Percentiles rank a stretch among this genome's conserved stretches.
phyloP scores from a whole-genome alignment of 2,888 invertebrate genomes.

The Bimastos eiseni region DNA sequence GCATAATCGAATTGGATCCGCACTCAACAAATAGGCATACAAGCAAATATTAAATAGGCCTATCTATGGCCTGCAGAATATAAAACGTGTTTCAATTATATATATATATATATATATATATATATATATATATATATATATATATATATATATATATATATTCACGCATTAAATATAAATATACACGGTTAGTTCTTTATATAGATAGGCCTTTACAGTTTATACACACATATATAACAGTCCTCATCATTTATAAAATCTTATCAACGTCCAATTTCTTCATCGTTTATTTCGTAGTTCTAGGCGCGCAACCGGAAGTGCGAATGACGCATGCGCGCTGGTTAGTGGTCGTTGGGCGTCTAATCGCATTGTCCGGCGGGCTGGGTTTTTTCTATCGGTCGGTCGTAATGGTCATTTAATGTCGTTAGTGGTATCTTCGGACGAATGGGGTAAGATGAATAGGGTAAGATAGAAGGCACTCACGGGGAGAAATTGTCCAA shows the following conservation, averaged over 20 bases:
- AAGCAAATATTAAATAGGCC: background rate
- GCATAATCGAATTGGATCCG: background rate
- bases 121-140: too few species aligned
- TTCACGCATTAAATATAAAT: too few species aligned
- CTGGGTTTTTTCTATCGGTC: constrained; percentile 13
- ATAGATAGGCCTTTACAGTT: too few species aligned
- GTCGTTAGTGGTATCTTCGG: background rate
- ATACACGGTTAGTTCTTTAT: too few species aligned
- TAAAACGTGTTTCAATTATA: too few species aligned
- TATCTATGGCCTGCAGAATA: too few species aligned
- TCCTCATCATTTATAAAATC: background rate
- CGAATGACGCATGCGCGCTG: constrained; percentile 13
- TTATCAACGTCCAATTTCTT: constrained; percentile 13
- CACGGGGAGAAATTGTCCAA: background rate
- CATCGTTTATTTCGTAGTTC: background rate
- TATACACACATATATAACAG: background rate
- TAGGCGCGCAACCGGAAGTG: background rate
- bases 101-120: too few species aligned
- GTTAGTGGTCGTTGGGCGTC: background rate
- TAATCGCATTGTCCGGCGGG: background rate
- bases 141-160: too few species aligned
- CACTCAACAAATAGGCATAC: background rate
- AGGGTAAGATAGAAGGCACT: background rate
- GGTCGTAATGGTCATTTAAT: constrained; percentile 5
- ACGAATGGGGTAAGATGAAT: too few species aligned